A percentile compares a stretch with the other conserved stretches of the same genome.
These are phyloP conservation scores for Diabrotica undecimpunctata DNA, from an alignment of 1,140 invertebrate species.

Conservation along the genomic window DNA sequence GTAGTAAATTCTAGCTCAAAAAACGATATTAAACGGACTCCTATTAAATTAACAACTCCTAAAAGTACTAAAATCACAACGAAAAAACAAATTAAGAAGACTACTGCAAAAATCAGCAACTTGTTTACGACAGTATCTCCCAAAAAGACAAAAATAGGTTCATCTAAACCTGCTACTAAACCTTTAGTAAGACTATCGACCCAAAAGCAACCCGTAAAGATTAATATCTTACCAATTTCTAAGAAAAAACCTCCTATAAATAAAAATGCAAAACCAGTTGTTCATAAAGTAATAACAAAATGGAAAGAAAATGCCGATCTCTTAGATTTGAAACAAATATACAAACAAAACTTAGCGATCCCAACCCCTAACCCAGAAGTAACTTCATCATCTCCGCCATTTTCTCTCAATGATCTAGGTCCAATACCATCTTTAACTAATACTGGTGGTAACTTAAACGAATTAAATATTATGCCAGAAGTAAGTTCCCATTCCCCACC, in stretches of 20 bases:
- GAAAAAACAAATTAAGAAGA: no score
- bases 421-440: conserved; percentile 9
- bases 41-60: no score
- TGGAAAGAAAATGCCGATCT: conserved; percentile 20
- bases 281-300: conserved; percentile 29
- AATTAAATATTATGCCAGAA: conserved; percentile 21
- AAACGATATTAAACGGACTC: no score
- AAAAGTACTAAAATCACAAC: no score
- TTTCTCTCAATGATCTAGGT: conserved; percentile 28
- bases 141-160: no score
- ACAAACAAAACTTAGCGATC: conserved; percentile 32
- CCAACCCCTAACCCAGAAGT: conserved; percentile 40
- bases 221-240: neutral
- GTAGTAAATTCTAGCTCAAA: no score
- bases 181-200: no score
- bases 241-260: conserved; percentile 20
- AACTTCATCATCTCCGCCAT: conserved; percentile 37
- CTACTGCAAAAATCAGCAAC: no score
- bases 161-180: no score
- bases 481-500: conserved; percentile 36
- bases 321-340: conserved; percentile 37
- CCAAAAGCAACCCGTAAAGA: no score
- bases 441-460: neutral
- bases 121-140: no score
- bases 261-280: conserved; percentile 28